Evolutionary conservation across 2,113 vertebrate genomes (phyloP).

Genomic region (Entomyzon cyanotis): DNA sequence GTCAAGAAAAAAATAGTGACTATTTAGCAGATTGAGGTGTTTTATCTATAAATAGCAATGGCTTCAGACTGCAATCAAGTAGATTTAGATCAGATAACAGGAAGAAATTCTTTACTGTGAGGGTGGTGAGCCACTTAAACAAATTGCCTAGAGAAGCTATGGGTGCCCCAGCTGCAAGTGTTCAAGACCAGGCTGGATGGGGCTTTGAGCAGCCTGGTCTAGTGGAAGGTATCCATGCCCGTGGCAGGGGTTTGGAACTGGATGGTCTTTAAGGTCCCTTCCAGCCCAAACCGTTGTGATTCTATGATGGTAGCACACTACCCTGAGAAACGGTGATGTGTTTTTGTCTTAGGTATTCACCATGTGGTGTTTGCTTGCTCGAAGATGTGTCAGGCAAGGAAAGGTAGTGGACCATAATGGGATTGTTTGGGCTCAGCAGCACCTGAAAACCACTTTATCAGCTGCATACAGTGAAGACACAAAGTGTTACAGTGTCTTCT

Average conservation of each 20-base stretch:
- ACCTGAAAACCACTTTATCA: neutral
- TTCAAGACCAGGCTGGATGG: neutral
- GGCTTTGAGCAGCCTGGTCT: neutral
- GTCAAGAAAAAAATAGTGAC: neutral
- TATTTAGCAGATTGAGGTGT: neutral
- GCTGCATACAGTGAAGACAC: fast-evolving
- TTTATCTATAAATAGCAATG: neutral
- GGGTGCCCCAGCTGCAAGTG: neutral
- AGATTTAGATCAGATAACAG: neutral
- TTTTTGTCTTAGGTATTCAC: fast-evolving
- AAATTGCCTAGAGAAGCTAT: neutral
- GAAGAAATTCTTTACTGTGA: neutral
- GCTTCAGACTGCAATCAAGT: neutral
- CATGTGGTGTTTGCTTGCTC: fast-evolving
- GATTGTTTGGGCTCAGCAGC: neutral
- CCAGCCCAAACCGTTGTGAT: neutral
- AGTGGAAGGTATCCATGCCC: neutral
- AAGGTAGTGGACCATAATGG: neutral
- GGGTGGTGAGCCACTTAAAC: neutral
- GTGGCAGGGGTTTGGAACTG: neutral
- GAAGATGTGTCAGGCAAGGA: neutral
- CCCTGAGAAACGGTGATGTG: neutral
- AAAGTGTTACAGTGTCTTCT: neutral
- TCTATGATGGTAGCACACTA: neutral
- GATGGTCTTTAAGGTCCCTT: neutral